phyloP scores from a whole-genome alignment of 2,888 invertebrate genomes.

The Drosophila tripunctata region DNA sequence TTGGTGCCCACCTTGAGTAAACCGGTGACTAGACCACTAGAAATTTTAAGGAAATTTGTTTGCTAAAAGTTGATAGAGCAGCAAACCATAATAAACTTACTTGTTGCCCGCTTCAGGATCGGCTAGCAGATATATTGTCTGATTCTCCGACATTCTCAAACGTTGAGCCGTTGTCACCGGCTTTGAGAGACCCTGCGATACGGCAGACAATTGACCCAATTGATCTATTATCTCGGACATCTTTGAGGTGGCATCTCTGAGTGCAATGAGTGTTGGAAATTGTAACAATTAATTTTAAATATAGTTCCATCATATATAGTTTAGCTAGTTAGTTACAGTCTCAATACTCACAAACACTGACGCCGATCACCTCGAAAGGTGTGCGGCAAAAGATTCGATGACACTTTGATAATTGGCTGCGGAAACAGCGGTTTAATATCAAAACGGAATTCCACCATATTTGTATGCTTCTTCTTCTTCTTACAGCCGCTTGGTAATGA shows the following conservation, averaged over 20 bases:
- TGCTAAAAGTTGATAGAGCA: no score
- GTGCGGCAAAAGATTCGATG: constrained; percentile 85
- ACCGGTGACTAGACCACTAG: constrained; percentile 92
- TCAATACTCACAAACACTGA: constrained; percentile 85
- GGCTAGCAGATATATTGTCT: constrained; percentile 83
- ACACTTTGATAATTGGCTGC: constrained; percentile 85
- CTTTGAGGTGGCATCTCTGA: constrained; percentile 87
- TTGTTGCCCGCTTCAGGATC: constrained; percentile 85
- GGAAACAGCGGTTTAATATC: constrained; percentile 85
- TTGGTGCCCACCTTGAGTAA: constrained; percentile 95
- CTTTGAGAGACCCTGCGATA: constrained; percentile 89
- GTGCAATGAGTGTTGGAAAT: constrained; percentile 71
- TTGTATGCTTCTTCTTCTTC: constrained; percentile 16
- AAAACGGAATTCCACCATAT: constrained; percentile 86
- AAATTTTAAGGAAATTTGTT: background rate
- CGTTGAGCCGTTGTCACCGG: constrained; percentile 90
- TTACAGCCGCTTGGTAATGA: background rate
- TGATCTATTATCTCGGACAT: constrained; percentile 88
- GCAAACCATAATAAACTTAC: no score
- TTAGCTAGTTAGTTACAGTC: no score
- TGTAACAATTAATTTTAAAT: no score
- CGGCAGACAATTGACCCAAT: constrained; percentile 90
- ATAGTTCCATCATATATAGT: no score
- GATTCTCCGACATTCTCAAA: constrained; percentile 86
- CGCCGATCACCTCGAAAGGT: constrained; percentile 86